A percentile compares a stretch with the other conserved stretches of the same genome.
phyloP scores from a whole-genome alignment of 2,888 invertebrate genomes.

The Salticus scenicus region DNA sequence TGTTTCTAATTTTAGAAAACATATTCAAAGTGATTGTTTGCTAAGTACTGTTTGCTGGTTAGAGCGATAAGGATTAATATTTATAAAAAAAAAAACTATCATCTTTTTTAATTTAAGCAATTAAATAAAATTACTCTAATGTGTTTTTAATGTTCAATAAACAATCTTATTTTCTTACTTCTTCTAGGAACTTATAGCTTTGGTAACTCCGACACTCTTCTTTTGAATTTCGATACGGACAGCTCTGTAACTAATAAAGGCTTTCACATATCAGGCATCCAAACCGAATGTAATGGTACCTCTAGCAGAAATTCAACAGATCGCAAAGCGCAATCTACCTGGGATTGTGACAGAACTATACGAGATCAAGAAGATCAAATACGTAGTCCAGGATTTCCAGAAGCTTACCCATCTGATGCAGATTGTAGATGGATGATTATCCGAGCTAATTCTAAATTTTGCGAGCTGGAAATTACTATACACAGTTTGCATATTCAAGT shows the following conservation, averaged over 20 bases:
- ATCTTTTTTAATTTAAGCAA: no score
- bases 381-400: constrained; percentile 69
- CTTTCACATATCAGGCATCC: constrained; percentile 39
- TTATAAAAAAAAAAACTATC: no score
- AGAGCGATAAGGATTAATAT: no score
- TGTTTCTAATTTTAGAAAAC: no score
- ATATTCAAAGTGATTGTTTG: no score
- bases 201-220: constrained; percentile 35
- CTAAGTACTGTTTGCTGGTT: no score
- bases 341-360: constrained; percentile 66
- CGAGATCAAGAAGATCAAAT: constrained; percentile 57
- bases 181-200: constrained; percentile 53
- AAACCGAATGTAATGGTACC: constrained; percentile 35
- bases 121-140: no score
- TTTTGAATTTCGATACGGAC: constrained; percentile 51
- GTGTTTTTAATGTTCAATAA: no score
- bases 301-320: constrained; percentile 3
- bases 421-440: constrained; percentile 71
- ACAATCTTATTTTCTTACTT: no score
- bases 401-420: constrained; percentile 58
- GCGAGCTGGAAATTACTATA: constrained; percentile 71
- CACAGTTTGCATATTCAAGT: constrained; percentile 70
- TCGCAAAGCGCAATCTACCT: constrained; percentile 20
- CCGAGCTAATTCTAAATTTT: constrained; percentile 52
- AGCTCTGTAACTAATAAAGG: constrained; percentile 23